phyloP scores from a whole-genome alignment of 2,113 vertebrate species.

The Bufo bufo region DNA sequence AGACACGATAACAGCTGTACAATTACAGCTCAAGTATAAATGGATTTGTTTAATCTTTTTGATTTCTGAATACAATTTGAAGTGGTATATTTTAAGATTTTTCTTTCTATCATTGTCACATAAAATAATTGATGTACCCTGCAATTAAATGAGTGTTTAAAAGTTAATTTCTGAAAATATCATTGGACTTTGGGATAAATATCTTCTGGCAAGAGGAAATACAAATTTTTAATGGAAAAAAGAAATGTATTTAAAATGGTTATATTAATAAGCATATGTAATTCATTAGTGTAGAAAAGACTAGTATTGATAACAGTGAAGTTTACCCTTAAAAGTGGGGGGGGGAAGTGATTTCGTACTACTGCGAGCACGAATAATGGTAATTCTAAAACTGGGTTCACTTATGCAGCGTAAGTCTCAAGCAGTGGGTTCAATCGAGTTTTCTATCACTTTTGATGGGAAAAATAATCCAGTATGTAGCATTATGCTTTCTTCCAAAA shows the following conservation, averaged over 20 bases:
- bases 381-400: too few relatives aligned
- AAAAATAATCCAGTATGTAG: too few relatives aligned
- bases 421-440: too few relatives aligned
- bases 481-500: too few relatives aligned
- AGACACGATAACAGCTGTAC: constrained; percentile 14
- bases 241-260: too few relatives aligned
- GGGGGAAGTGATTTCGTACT: too few relatives aligned
- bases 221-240: background rate
- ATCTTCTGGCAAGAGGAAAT: background rate
- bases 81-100: background rate
- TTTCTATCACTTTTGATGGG: too few relatives aligned
- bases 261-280: background rate
- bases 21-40: constrained; percentile 33
- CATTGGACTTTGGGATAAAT: background rate
- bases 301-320: background rate
- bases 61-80: background rate
- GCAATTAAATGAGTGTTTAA: background rate
- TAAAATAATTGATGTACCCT: background rate
- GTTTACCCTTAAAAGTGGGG: too few relatives aligned
- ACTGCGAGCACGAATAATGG: too few relatives aligned
- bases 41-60: constrained; percentile 35
- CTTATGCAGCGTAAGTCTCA: too few relatives aligned
- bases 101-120: background rate
- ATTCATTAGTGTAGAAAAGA: background rate
- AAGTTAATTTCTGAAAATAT: background rate